These are phyloP conservation scores for Caenorhabditis remanei DNA, from an alignment of 1,140 invertebrate species.

Conservation along the genomic window DNA sequence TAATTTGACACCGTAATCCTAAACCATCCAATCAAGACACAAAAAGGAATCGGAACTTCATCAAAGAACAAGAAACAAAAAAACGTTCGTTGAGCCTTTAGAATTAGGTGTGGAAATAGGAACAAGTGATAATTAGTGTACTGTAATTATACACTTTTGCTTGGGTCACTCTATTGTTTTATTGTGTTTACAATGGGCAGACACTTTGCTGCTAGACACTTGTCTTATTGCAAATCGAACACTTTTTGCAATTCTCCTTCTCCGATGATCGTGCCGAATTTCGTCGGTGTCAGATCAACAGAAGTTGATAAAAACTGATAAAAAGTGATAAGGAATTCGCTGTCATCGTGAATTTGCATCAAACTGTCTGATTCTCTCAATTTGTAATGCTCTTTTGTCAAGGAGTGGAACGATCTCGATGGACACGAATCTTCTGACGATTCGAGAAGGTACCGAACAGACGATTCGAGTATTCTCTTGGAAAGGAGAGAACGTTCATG, in stretches of 20 bases:
- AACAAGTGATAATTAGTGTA: no score
- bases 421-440: background rate
- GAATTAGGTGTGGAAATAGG: no score
- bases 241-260: background rate
- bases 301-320: background rate
- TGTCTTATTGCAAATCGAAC: no score
- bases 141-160: no score
- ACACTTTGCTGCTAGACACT: no score
- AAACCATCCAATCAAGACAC: background rate
- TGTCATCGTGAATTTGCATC: slow-evolving; percentile 43
- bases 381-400: background rate
- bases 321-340: background rate
- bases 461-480: background rate
- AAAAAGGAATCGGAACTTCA: no score
- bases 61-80: no score
- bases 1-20: slow-evolving; percentile 20
- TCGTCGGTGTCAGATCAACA: background rate
- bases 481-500: slow-evolving; percentile 24
- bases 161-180: no score
- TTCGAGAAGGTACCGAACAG: background rate
- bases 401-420: background rate
- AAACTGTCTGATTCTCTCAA: slow-evolving; percentile 30
- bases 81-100: no score
- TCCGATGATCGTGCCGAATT: background rate
- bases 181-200: no score